Evolutionary conservation across 2,888 invertebrate genomes (phyloP), one percentile per base, ranked within the genome.

Genomic region (Argyresthia albistria): DNA sequence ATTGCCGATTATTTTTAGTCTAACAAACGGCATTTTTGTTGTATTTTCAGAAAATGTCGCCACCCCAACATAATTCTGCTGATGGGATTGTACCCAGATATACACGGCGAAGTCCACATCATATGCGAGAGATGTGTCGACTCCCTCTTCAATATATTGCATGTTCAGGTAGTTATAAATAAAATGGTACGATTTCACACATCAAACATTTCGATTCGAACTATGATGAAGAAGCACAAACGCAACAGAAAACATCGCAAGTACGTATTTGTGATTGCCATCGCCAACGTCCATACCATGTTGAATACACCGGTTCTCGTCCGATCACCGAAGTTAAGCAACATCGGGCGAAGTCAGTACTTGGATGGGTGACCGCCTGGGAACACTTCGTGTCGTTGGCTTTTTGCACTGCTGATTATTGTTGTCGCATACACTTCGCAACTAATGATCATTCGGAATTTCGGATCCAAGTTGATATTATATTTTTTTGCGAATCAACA

Each of bases 61-160:
- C 89, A 89, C 58, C 86, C 88, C 6, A 87, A 88, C 59, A 82
- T 89, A 57, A 76, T 88, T 54, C 76, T 88, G 46, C 63, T 89
- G 46, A 89, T 89, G 89, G 88, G 88, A 8, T 61, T 88, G 3
- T 83, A 76, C 58, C 78, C 80, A 4, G 84, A 88, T 56, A 64
- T 73, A 1, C 70, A 76, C 50, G 68, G 71, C 54, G 73, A 80
- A 53, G 69, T 84, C 15, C 76, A 88, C 49, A 68, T 88, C 1
- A 80, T 89, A 16, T 83, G 88, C 60, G 89, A 89, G 62, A 72
- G 80, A 57, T 86, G 84, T 58, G 67, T 79, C 39, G 80, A 80
- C 59, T 75, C 88, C 0, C 68, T 89, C 43, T 76, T 73, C 58
- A 73, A 74, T 39, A 69, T 83, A 60, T 63, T 89, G 45, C 84